Evolutionary conservation across 2,888 invertebrate genomes (phyloP), one percentile per base, ranked within the genome.

Genomic region (Caradrina clavipalpis): DNA sequence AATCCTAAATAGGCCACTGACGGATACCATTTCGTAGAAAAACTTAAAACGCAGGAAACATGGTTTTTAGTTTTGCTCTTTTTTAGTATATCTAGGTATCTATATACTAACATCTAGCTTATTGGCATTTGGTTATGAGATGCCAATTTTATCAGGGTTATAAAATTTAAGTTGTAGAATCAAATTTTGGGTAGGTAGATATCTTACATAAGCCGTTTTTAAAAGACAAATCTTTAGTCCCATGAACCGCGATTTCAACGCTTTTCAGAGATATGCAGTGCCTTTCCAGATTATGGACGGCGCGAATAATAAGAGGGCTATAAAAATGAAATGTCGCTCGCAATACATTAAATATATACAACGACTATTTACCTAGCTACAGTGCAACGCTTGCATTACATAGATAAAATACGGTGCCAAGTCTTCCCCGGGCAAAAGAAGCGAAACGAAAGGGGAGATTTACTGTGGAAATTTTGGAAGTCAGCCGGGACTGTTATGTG

Each of bases 381-480:
- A 91, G 88, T 88, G 92, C 92, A 92, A 90, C 87, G 92, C 90
- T 92, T 91, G 94, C 95, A 93, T 94, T 94, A 91, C 91, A 89
- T 88, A 93, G 92, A 95, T 95, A 94, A 95, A 94, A 92, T 93
- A 94, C 92, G 91, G 88, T 96, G 96, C 96, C 96, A 95, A 95
- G 94, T 95, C 94, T 92, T 92, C 84, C 88, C 79, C 87, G 86
- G 87, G 92, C 91, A 95, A 95, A 95, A 95, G 96, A 94, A 95
- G 90, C 92, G 94, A 90, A 94, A 92, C 90, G 93, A 94, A 93
- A 91, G 88, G 82, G 82, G 86, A 92, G 93, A 96, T 96, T 95
- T 95, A 95, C 86, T 90, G 92, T 87, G 90, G 86, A 94, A 95
- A 94, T 95, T 95, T 96, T 96, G 96, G 96, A 95, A 95, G 95